phyloP scores from a whole-genome alignment of 2,888 invertebrate genomes.

The Noctua fimbriata region DNA sequence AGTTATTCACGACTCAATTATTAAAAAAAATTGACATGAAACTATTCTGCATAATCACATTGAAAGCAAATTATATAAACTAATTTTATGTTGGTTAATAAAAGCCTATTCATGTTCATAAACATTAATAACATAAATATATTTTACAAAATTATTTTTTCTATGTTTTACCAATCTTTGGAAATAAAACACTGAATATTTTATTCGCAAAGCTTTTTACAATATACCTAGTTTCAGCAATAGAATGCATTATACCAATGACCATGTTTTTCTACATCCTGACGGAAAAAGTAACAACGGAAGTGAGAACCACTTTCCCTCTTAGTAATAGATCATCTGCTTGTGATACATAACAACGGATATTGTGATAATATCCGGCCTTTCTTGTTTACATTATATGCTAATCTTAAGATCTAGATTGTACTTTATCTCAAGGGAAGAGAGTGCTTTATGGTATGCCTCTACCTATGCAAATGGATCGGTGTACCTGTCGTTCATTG shows the following conservation, averaged over 20 bases:
- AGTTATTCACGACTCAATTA: background rate
- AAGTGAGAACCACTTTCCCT: conserved; percentile 22
- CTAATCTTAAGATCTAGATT: background rate
- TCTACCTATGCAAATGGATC: background rate
- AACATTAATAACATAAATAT: background rate
- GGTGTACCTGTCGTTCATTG: background rate
- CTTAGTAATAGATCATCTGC: conserved; percentile 14
- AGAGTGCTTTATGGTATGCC: background rate
- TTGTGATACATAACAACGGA: conserved; percentile 20
- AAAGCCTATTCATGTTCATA: conserved; percentile 5
- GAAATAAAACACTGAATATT: background rate
- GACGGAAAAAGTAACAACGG: background rate
- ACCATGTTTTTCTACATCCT: background rate
- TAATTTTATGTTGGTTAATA: background rate
- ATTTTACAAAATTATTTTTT: background rate
- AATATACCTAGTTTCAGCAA: background rate
- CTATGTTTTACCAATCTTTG: background rate
- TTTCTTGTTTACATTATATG: conserved; percentile 17
- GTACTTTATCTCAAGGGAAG: background rate
- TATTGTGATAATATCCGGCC: conserved; percentile 31
- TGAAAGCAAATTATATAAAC: background rate
- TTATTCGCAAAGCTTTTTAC: background rate
- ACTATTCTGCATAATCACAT: background rate
- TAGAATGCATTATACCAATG: background rate
- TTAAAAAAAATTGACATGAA: background rate